Evolutionary conservation across 2,113 vertebrate species (phyloP).

Genomic region (Pogona vitticeps): DNA sequence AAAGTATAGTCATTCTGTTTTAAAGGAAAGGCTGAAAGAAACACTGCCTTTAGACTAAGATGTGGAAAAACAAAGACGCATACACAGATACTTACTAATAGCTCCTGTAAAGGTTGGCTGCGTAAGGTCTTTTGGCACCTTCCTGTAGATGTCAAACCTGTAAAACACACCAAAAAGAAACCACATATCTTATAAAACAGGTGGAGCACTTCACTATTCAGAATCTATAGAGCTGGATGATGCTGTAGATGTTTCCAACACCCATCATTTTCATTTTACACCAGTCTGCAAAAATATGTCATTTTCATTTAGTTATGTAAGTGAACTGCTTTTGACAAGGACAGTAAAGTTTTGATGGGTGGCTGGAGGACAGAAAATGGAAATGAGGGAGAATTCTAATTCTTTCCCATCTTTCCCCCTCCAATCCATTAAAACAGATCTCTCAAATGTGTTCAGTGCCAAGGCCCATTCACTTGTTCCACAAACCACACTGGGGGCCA

Average conservation of each 20-base stretch:
- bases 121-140: conserved; percentile 99
- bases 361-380: neutral
- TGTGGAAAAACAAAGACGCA: conserved; percentile 12
- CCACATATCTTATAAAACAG: conserved; percentile 58
- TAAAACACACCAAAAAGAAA: conserved; percentile 43
- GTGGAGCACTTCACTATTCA: conserved; percentile 49
- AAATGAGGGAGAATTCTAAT: neutral
- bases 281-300: conserved; percentile 39
- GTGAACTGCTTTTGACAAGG: conserved; percentile 19
- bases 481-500: neutral
- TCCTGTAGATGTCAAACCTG: conserved; percentile 99
- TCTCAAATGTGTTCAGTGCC: neutral
- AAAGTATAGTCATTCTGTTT: neutral
- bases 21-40: conserved; percentile 15
- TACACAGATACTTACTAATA: conserved; percentile 89
- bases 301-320: conserved; percentile 62
- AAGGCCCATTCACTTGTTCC: neutral
- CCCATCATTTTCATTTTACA: conserved; percentile 43
- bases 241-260: conserved; percentile 54
- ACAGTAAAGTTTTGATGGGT: neutral
- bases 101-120: conserved; percentile 99
- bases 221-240: conserved; percentile 44
- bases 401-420: neutral
- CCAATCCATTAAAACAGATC: neutral
- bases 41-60: conserved; percentile 51